Evolutionary conservation across 2,113 vertebrate species (phyloP).

Genomic region (Mirza zaza): DNA sequence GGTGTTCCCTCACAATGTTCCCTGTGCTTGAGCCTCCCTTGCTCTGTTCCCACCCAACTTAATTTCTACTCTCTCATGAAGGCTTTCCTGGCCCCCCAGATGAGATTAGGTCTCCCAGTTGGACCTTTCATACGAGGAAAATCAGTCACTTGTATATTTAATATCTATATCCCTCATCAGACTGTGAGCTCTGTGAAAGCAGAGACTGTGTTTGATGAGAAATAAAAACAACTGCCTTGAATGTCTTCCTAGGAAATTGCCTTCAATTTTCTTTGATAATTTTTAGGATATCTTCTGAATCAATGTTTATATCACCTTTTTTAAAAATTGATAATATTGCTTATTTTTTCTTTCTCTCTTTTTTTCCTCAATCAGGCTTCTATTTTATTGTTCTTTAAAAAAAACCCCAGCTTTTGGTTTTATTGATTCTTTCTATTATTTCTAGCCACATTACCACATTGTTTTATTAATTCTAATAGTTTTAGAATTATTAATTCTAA

Average conservation of each 20-base stretch:
- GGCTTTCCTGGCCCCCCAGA: not conserved
- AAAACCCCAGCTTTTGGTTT: not conserved
- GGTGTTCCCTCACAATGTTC: not conserved
- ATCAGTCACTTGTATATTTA: not conserved
- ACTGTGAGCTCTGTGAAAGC: not conserved
- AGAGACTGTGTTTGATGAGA: not conserved
- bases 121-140: not conserved
- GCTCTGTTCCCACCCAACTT: not conserved
- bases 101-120: not conserved
- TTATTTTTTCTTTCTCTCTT: not conserved
- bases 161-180: not conserved
- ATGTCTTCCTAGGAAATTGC: not conserved
- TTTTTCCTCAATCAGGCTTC: not conserved
- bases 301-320: not conserved
- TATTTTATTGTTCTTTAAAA: not conserved
- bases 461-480: not conserved
- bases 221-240: not conserved
- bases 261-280: not conserved
- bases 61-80: not conserved
- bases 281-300: not conserved
- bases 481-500: not conserved
- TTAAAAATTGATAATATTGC: not conserved
- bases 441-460: not conserved
- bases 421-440: not conserved
- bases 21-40: not conserved